These are phyloP conservation scores for Drosophila basisetae DNA, from an alignment of 2,888 invertebrate genomes.

Conservation along the genomic window DNA sequence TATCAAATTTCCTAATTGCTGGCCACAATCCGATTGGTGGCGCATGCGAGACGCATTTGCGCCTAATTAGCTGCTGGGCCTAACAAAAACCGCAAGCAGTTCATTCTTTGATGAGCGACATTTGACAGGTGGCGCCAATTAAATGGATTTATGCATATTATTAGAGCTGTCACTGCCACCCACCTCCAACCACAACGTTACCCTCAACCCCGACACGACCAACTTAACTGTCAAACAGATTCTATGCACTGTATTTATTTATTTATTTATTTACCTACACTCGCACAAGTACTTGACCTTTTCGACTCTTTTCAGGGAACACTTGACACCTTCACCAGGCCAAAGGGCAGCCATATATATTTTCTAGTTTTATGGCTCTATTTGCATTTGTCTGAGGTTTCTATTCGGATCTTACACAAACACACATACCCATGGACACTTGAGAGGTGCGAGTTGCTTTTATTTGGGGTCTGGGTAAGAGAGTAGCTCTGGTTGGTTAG, in stretches of 20 bases:
- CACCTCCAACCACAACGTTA: neutral
- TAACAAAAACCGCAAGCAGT: constrained; percentile 41
- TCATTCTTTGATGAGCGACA: constrained; percentile 67
- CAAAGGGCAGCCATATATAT: constrained; percentile 33
- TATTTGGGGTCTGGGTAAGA: constrained; percentile 23
- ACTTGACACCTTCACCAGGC: constrained; percentile 58
- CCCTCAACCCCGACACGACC: neutral
- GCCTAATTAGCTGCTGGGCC: constrained; percentile 64
- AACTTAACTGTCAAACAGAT: constrained; percentile 7
- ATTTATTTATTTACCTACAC: constrained; percentile 31
- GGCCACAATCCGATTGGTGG: constrained; percentile 65
- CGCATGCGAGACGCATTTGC: constrained; percentile 50
- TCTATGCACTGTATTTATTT: constrained; percentile 10
- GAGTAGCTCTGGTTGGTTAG: constrained; percentile 24
- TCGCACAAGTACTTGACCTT: constrained; percentile 49
- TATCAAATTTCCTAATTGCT: constrained; percentile 60
- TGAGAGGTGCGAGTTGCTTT: constrained; percentile 43
- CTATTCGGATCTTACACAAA: constrained; percentile 59
- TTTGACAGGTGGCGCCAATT: constrained; percentile 55
- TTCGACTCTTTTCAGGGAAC: constrained; percentile 55
- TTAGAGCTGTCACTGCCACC: constrained; percentile 15
- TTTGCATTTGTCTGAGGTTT: constrained; percentile 56
- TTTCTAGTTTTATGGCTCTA: constrained; percentile 57
- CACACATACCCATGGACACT: constrained; percentile 23
- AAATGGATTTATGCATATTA: constrained; percentile 57